Evolutionary conservation across 2,797 vertebrate species (phyloP).

Genomic region (Mallotus villosus): DNA sequence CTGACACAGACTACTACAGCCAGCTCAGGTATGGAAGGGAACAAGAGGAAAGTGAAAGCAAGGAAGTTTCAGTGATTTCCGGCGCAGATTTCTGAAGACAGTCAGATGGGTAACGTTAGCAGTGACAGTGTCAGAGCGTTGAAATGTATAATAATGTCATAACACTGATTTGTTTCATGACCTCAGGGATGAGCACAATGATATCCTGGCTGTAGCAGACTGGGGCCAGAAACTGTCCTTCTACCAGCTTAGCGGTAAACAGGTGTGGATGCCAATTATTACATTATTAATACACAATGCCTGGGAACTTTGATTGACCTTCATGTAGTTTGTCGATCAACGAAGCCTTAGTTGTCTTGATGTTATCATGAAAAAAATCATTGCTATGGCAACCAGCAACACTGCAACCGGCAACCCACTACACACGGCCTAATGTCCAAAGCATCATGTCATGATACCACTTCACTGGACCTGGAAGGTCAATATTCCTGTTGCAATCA

Average conservation of each 20-base stretch:
- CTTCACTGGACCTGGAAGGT: constrained; percentile 38
- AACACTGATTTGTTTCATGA: constrained; percentile 9
- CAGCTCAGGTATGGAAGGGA: constrained; percentile 12
- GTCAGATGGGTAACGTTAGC: background rate
- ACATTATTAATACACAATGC: background rate
- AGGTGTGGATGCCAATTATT: constrained; percentile 73
- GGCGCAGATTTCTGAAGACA: background rate
- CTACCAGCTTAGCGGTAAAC: constrained; percentile 97
- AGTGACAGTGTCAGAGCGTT: background rate
- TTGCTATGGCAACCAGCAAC: constrained; percentile 22
- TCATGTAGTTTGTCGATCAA: background rate
- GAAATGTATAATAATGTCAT: background rate
- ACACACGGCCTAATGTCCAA: constrained; percentile 18
- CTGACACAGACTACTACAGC: background rate
- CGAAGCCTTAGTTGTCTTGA: background rate
- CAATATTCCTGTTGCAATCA: constrained; percentile 52
- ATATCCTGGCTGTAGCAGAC: constrained; percentile 94
- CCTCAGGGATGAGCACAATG: constrained; percentile 92
- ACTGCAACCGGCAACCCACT: background rate
- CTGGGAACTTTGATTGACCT: background rate
- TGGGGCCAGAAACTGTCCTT: constrained; percentile 98
- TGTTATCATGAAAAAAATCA: background rate
- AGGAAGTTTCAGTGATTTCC: background rate
- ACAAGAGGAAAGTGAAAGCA: background rate
- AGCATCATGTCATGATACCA: constrained; percentile 31